Evolutionary conservation across 2,113 vertebrate species (phyloP).

Genomic region (Cochlearius cochlearius): DNA sequence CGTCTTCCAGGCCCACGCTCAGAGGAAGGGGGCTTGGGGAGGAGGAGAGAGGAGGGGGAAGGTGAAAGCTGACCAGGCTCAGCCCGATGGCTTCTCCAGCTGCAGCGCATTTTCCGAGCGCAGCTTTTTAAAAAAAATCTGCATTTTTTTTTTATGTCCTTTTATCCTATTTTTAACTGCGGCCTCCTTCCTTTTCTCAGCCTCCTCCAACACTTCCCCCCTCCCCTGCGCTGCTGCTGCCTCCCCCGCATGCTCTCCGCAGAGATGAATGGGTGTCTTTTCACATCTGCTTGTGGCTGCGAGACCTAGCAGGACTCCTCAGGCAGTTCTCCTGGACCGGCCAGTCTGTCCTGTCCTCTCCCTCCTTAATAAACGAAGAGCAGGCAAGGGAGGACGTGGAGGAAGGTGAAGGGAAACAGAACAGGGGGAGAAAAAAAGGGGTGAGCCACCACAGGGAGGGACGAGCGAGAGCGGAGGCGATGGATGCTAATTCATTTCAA

Average conservation of each 20-base stretch:
- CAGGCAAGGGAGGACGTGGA: background rate
- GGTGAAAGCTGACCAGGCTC: conserved; percentile 58
- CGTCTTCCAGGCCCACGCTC: conserved; percentile 49
- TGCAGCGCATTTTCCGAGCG: conserved; percentile 65
- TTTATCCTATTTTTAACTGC: conserved; percentile 83
- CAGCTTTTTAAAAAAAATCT: conserved; percentile 44
- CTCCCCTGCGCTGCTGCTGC: conserved; percentile 33
- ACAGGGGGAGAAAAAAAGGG: rapidly evolving
- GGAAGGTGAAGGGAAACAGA: background rate
- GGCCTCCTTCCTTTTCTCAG: conserved; percentile 72
- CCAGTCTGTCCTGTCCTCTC: background rate
- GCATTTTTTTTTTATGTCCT: conserved; percentile 65
- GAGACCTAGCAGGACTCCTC: background rate
- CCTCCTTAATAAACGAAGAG: background rate
- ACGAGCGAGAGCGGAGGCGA: background rate
- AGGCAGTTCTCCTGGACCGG: background rate
- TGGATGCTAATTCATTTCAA: background rate
- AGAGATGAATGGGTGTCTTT: conserved; percentile 73
- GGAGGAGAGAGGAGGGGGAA: conserved; percentile 15
- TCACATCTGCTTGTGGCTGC: conserved; percentile 62
- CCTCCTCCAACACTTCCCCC: conserved; percentile 70
- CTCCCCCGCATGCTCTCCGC: conserved; percentile 56
- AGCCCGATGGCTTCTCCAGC: conserved; percentile 71
- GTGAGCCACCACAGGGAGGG: rapidly evolving
- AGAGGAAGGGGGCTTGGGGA: conserved; percentile 9